Evolutionary conservation across 2,797 vertebrate genomes (phyloP), one percentile per base, ranked within the genome.

Genomic region (Hippocampus kuda): DNA sequence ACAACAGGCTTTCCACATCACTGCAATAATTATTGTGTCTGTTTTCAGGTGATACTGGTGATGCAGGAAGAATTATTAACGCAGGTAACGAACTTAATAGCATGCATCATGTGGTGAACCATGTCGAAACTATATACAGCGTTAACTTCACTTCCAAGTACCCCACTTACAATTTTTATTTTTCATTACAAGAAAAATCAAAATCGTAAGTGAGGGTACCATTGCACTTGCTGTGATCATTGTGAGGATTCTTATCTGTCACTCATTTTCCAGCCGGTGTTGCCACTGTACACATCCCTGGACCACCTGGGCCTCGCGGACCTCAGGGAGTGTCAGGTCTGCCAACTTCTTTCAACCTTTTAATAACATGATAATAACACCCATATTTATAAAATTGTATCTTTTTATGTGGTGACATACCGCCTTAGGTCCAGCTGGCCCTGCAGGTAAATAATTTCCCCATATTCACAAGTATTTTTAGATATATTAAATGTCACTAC

Each of bases 311-410:
- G 49, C 91, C 91, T 63, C 83, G 93, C 4, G 97, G 97, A 69
- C 77, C 90, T 75, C 91, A 95, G 57, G 97, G 97, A 83, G 77
- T 92, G 71, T 93, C 96, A 94, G 97, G 97, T 96, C 64, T 76
- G 76, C 69, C 24, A 10, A 2, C 26, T 2, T 30, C 5, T 11
- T 46, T 26, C 27, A 46, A n/a, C 9, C 38, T 24, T 56, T 10
- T 56, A 56, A 56, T 56, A 56, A 34, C n/a, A 2, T 24, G 8
- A 42, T 38, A n/a, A 59, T 34, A 16, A 12, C 24, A 18, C 0
- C 5, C 12, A 16, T 3, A 0, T 30, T 41, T 0, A 8, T 34
- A 61, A 61, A 18, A 20, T 30, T 11, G 22, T 5, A 4, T 9
- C 12, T 54, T 54, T 1, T 48, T 12, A 5, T 27, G 12, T 66